Evolutionary conservation across 1,140 invertebrate species (phyloP), one percentile per base, ranked within the genome.

Genomic region (Drosophila micromelanica): DNA sequence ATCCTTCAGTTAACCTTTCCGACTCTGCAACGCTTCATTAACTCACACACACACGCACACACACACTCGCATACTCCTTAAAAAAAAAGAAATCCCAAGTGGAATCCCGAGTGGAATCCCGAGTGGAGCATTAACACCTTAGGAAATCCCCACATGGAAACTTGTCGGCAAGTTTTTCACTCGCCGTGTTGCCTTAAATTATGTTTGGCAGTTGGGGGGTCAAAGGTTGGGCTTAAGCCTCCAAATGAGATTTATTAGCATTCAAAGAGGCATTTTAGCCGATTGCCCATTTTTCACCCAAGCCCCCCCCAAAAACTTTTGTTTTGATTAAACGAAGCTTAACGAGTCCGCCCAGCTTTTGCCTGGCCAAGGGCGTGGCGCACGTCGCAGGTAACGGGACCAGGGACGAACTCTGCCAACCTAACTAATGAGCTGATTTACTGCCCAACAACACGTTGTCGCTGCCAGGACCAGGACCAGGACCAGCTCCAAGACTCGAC

Each of bases 311-410:
- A n/a, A 8, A 48, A 87, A 89, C 69, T 90, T 90, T 90, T 90
- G 87, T 90, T 90, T 90, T 90, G 89, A 90, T 90, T 90, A 90
- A 90, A 90, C 84, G 87, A 84, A 79, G 87, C 87, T 90, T 90
- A 90, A 86, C 86, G 81, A 90, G 78, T 23, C 32, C 40, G 32
- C 30, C 23, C 9, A 37, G 27, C 5, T 9, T 35, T 9, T 2
- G 6, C 6, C 6, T 2, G 40, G 46, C 61, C 49, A 17, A 17
- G 56, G 40, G 75, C 78, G 78, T 49, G 7, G 32, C 11, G 17
- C 32, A 63, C 61, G 38, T 68, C 45, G 48, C 51, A 27, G 15
- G 40, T 13, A 54, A 62, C 57, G 20, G 46, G 45, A 54, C 20
- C 64, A 23, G 20, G 20, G 20, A 2, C 20, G 2, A 23, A 62